Conservation (phyloP, 2,888 invertebrate species). For the Euphydryas editha region DNA sequence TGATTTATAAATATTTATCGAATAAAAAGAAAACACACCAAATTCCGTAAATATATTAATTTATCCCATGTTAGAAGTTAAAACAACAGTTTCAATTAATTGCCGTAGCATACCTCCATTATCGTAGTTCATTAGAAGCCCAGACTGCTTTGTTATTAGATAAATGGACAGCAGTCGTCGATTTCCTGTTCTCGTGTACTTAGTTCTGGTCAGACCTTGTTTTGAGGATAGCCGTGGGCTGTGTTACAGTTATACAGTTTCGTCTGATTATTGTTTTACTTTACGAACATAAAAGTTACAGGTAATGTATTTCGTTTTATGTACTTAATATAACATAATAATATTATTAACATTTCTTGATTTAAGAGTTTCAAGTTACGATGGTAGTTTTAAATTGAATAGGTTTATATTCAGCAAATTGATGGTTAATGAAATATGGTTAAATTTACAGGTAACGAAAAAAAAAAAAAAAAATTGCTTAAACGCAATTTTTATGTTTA, state of each 20-base stretch:
- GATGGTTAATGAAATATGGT: no score
- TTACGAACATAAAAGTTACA: slow-evolving; percentile 8
- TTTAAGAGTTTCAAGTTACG: no score
- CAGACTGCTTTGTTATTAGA: slow-evolving; percentile 37
- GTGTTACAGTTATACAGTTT: slow-evolving; percentile 37
- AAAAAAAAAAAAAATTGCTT: no score
- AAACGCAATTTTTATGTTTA: no score
- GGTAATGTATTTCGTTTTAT: slow-evolving; percentile 9
- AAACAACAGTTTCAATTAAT: slow-evolving; percentile 27
- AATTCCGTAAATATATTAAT: not conserved
- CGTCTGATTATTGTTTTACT: slow-evolving; percentile 26
- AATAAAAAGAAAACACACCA: not conserved
- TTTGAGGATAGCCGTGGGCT: slow-evolving; percentile 37
- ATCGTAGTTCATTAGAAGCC: slow-evolving; percentile 37
- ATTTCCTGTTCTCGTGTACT: slow-evolving; percentile 35
- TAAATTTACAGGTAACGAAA: no score
- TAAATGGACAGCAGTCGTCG: slow-evolving; percentile 35
- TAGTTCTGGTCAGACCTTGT: slow-evolving; percentile 32
- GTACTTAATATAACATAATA: no score
- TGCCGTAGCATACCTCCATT: slow-evolving; percentile 35
- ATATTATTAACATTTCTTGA: no score
- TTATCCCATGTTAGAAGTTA: not conserved
- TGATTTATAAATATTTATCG: not conserved
- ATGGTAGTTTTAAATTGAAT: no score
- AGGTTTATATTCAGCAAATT: no score